These are phyloP conservation scores for Dicrostonyx torquatus DNA, from an alignment of 2,797 vertebrate species.

Conservation along the genomic window DNA sequence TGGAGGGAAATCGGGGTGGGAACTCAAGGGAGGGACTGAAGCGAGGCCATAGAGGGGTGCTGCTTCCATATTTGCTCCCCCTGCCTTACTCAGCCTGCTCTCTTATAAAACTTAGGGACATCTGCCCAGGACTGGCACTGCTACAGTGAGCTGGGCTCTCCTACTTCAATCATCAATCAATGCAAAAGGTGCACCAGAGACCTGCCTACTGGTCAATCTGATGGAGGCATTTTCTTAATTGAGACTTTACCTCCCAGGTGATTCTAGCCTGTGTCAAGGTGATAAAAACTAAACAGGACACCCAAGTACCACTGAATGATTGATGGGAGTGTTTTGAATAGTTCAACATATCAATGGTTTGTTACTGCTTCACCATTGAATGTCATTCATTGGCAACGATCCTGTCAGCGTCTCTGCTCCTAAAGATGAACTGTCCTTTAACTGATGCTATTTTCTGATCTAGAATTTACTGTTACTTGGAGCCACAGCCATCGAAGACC, in stretches of 20 bases:
- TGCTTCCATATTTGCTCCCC: not conserved
- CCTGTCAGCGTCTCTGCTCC: not conserved
- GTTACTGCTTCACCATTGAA: no score
- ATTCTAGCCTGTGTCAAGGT: not conserved
- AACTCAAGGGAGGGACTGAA: no score
- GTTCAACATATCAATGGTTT: not conserved
- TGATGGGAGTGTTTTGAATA: no score
- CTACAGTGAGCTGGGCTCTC: no score
- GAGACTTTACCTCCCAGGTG: not conserved
- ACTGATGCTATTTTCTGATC: conserved; percentile 49
- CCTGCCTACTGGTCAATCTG: not conserved
- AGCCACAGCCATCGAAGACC: conserved; percentile 97
- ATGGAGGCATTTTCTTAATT: not conserved
- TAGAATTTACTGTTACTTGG: conserved; percentile 95
- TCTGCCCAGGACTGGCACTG: not conserved
- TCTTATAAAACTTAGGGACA: not conserved
- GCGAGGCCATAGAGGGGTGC: not conserved
- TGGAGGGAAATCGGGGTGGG: not conserved
- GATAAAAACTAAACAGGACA: not conserved
- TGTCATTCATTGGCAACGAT: not conserved
- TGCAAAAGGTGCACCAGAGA: not conserved
- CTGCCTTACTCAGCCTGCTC: not conserved
- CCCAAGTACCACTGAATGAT: not conserved
- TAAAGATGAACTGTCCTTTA: conserved; percentile 42
- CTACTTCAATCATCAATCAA: not conserved